phyloP scores from a whole-genome alignment of 2,113 vertebrate genomes.

The Struthio camelus region DNA sequence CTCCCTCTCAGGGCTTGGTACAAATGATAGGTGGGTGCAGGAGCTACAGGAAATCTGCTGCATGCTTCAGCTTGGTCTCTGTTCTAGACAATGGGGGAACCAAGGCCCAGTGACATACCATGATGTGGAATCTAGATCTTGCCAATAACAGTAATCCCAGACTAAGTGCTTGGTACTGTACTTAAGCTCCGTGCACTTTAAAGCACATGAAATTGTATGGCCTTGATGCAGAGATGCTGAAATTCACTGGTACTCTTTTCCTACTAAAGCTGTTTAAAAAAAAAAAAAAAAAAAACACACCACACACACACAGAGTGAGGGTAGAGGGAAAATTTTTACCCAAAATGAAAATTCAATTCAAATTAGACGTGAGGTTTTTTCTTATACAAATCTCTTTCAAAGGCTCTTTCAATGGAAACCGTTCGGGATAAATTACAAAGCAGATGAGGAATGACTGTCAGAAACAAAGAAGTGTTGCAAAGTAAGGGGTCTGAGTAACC shows the following conservation, averaged over 20 bases:
- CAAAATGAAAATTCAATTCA: neutral
- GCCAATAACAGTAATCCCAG: neutral
- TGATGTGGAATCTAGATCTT: neutral
- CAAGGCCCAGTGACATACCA: neutral
- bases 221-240: no score
- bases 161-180: neutral
- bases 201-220: neutral
- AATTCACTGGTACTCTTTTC: neutral
- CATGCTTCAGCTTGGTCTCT: neutral
- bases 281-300: no score
- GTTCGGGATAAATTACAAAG: neutral
- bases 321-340: neutral
- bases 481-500: neutral
- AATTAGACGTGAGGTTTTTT: neutral
- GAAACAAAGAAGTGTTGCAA: neutral
- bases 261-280: neutral
- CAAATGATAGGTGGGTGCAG: neutral
- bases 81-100: neutral
- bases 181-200: neutral
- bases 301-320: neutral
- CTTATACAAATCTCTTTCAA: neutral
- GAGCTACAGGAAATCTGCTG: neutral
- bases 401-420: neutral
- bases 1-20: neutral
- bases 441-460: neutral